Percentiles rank a stretch among this genome's conserved stretches.
Conservation (phyloP, 2,113 vertebrate species). For the Ceyx cyanopectus region DNA sequence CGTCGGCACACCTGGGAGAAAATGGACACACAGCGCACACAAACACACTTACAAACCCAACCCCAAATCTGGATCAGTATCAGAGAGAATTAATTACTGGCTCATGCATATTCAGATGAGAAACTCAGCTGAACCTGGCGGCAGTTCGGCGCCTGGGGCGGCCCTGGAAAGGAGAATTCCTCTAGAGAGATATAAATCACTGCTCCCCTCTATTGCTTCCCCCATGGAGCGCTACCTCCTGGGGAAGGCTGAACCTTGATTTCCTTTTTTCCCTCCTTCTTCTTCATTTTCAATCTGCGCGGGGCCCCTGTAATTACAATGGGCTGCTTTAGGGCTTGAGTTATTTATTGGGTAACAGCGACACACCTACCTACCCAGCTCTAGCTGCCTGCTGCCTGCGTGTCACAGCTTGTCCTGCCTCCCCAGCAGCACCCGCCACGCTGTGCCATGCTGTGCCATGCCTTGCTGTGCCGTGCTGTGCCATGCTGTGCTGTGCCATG, state of each 20-base stretch:
- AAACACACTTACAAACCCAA: constrained; percentile 23
- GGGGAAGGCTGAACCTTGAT: constrained; percentile 56
- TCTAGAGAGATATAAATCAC: constrained; percentile 59
- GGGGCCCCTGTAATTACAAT: constrained; percentile 64
- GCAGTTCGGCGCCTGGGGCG: constrained; percentile 21
- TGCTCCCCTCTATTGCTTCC: constrained; percentile 30
- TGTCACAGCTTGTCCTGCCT: constrained; percentile 4
- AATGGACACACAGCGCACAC: background rate
- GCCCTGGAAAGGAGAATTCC: constrained; percentile 55
- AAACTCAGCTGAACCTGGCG: constrained; percentile 66
- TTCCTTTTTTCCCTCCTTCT: constrained; percentile 41
- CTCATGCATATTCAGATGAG: constrained; percentile 67
- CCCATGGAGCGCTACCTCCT: constrained; percentile 10
- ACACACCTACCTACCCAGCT: constrained; percentile 50
- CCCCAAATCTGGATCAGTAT: constrained; percentile 62
- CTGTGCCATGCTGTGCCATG: background rate
- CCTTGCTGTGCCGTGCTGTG: background rate
- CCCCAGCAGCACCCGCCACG: background rate
- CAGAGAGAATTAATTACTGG: constrained; percentile 72
- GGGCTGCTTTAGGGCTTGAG: constrained; percentile 61
- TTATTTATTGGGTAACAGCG: constrained; percentile 64
- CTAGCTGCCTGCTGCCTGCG: constrained; percentile 21
- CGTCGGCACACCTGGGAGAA: constrained; percentile 5
- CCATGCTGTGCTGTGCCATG: background rate
- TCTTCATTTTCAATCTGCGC: constrained; percentile 50